These are phyloP conservation scores for Xenentodon cancila DNA, from an alignment of 2,797 vertebrate species.

Conservation along the genomic window DNA sequence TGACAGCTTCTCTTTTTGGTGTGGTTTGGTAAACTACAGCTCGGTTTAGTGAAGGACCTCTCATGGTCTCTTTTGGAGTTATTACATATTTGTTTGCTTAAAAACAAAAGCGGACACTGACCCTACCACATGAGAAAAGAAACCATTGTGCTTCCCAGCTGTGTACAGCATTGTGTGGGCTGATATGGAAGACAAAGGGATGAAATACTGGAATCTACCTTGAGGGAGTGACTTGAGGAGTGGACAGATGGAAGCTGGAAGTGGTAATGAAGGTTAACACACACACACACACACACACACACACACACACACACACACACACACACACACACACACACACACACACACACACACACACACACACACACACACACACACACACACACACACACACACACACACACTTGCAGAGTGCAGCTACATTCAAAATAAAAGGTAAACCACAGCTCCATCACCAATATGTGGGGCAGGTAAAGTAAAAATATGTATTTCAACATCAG, in stretches of 20 bases:
- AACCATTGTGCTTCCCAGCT: conserved; percentile 22
- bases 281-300: conserved; percentile 5
- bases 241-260: conserved; percentile 50
- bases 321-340: too few relatives aligned
- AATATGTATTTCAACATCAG: conserved; percentile 22
- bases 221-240: conserved; percentile 58
- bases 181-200: conserved; percentile 51
- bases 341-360: too few relatives aligned
- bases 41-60: too few relatives aligned
- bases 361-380: too few relatives aligned
- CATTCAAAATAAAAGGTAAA: conserved; percentile 15
- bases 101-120: conserved; percentile 31
- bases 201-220: conserved; percentile 58
- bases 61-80: background rate
- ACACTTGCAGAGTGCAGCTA: conserved; percentile 1
- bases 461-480: conserved; percentile 42
- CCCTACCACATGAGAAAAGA: conserved; percentile 7
- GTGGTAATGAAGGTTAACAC: conserved; percentile 39
- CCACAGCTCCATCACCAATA: conserved; percentile 28
- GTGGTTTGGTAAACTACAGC: background rate
- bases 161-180: conserved; percentile 34
- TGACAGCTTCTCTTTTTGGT: conserved; percentile 1
- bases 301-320: too few relatives aligned
- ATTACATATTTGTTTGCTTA: background rate
- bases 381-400: conserved; percentile 12